Conservation (phyloP, 2,113 vertebrate genomes). For the Dasypus novemcinctus region DNA sequence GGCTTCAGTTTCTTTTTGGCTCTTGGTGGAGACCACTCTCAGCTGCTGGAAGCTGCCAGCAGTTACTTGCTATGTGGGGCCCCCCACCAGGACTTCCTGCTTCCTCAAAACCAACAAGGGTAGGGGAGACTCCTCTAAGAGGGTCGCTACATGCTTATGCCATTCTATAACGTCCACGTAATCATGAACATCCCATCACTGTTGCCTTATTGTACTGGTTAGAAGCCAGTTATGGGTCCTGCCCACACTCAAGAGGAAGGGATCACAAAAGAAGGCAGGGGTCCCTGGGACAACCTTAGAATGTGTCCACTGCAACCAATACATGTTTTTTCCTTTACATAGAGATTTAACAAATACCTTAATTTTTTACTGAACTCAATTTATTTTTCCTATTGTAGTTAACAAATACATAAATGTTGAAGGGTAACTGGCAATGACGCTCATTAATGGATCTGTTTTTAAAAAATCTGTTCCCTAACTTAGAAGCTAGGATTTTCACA, state of each 20-base stretch:
- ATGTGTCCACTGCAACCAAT: not conserved
- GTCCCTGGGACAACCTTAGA: not conserved
- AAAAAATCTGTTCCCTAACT: not conserved
- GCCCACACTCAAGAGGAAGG: not conserved
- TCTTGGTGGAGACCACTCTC: not conserved
- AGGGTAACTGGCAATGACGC: not conserved
- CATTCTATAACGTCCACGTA: not conserved
- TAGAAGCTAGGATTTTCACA: not conserved
- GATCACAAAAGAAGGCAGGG: not conserved
- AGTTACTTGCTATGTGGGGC: not conserved
- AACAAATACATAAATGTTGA: not conserved
- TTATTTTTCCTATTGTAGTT: not conserved
- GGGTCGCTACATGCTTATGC: not conserved
- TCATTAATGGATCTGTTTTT: not conserved
- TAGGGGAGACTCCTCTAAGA: not conserved
- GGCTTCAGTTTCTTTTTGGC: not conserved
- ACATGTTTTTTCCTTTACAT: not conserved
- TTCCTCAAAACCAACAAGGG: not conserved
- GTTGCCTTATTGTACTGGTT: not conserved
- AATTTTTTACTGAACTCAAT: not conserved
- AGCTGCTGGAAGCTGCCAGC: not conserved
- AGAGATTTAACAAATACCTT: not conserved
- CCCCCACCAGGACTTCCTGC: not conserved
- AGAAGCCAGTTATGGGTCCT: not conserved
- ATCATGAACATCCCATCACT: not conserved